These are phyloP conservation scores for Celastrina argiolus DNA, from an alignment of 2,888 invertebrate genomes.

Conservation along the genomic window DNA sequence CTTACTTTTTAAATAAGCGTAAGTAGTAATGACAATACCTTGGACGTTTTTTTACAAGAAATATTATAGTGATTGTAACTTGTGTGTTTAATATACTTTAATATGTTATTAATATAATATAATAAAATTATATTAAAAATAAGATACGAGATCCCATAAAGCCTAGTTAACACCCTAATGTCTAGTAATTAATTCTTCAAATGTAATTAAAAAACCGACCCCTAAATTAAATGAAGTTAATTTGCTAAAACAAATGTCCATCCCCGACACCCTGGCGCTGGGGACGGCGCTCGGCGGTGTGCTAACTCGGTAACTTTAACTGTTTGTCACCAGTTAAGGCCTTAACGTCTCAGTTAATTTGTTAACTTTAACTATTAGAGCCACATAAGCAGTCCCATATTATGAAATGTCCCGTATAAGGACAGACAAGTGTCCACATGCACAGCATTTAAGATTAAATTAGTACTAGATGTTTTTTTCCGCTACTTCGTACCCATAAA, in stretches of 20 bases:
- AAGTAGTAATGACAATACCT: no score
- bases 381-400: slow-evolving; percentile 3
- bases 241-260: slow-evolving; percentile 26
- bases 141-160: slow-evolving; percentile 3
- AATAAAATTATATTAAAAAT: not conserved
- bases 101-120: not conserved
- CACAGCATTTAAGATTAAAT: no score
- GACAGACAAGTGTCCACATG: not conserved
- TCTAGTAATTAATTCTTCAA: slow-evolving; percentile 12
- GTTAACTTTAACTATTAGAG: slow-evolving; percentile 23
- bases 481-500: no score
- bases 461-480: no score
- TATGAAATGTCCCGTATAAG: not conserved
- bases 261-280: slow-evolving; percentile 38
- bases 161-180: slow-evolving; percentile 6
- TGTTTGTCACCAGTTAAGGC: slow-evolving; percentile 35
- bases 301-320: slow-evolving; percentile 41
- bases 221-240: slow-evolving; percentile 24
- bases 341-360: slow-evolving; percentile 38
- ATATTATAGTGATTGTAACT: no score
- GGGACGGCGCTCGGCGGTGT: slow-evolving; percentile 41
- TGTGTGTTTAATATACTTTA: no score
- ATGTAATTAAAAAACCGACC: slow-evolving; percentile 21
- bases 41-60: no score
- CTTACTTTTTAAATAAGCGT: no score